Base-by-base conservation (phyloP, 1,140 invertebrate genomes). In the Eurytemora carolleeae region DNA sequence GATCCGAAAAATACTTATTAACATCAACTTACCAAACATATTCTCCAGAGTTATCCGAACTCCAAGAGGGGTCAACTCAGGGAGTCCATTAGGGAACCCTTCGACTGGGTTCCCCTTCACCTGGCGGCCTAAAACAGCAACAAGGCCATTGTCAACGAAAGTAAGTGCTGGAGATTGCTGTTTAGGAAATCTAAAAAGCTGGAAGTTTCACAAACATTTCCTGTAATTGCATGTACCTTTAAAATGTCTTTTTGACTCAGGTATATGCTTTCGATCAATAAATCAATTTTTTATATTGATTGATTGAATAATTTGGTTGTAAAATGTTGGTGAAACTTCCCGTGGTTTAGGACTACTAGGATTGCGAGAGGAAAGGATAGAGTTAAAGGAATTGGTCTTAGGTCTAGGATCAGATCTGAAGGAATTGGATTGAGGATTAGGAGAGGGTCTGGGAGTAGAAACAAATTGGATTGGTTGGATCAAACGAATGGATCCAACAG, bases 51-150 rank as follows among this genome's bases (percentile, higher is more conserved):
- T 25, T n/a, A 59, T 24, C n/a, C 18, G n/a, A 19, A 59, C 58
- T 31, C 58, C 58, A n/a, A 24, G 19, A 31, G 58, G 58, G n/a
- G 25, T 31, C 15, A 22, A n/a, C n/a, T 24, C 18, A 16, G 58
- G 58, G 19, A 59, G 26, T 24, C 58, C 58, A 31, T 59, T 59
- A n/a, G 58, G 58, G 31, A 59, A 59, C 31, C 58, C 58, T 25
- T 24, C 23, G 16, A 59, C 58, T 17, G 26, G 22, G n/a, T 59
- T 24, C 1, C 25, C 23, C 24, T 22, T n/a, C 15, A 31, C 58
- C 26, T 59, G 58, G 18, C 58, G 58, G 31, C 58, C 58, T 59
- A 44, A 44, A 44, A 44, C 31, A 44, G 31, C 31, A n/a, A 44
- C 31, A 44, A 44, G 31, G 31, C 31, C 31, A n/a, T 44, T 44